These are phyloP conservation scores for Drosophila guanche DNA, from an alignment of 1,140 invertebrate genomes.

Conservation along the genomic window DNA sequence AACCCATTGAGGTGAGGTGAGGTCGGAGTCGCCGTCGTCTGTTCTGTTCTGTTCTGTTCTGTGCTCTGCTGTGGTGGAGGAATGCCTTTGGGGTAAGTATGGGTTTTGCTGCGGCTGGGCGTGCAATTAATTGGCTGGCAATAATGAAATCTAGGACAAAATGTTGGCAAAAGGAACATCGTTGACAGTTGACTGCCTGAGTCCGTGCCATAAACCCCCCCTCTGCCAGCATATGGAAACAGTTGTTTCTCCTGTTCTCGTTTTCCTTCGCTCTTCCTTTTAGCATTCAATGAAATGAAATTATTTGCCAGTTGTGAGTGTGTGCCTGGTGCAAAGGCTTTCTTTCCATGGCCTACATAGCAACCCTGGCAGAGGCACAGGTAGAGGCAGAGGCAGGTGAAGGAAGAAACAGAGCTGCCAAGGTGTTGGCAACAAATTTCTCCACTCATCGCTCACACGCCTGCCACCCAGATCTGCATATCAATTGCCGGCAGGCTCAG, in stretches of 20 bases:
- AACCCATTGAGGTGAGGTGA: slow-evolving; percentile 13
- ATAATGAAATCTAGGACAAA: slow-evolving; percentile 81
- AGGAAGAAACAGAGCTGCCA: slow-evolving; percentile 33
- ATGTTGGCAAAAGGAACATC: slow-evolving; percentile 69
- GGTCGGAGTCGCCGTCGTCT: slow-evolving; percentile 1
- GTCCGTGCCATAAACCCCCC: background rate
- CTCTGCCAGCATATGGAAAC: slow-evolving; percentile 34
- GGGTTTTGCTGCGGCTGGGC: slow-evolving; percentile 35
- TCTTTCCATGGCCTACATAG: slow-evolving; percentile 51
- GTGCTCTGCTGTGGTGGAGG: no score
- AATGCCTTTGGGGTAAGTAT: background rate
- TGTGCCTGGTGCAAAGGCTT: slow-evolving; percentile 4
- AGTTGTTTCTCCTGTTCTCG: slow-evolving; percentile 7
- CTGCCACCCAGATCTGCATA: slow-evolving; percentile 43
- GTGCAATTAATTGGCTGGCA: slow-evolving; percentile 78
- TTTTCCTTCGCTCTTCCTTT: slow-evolving; percentile 5
- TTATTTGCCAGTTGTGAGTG: slow-evolving; percentile 29
- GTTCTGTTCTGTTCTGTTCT: no score
- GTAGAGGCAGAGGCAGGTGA: background rate
- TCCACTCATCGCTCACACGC: background rate
- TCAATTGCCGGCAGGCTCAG: slow-evolving; percentile 58
- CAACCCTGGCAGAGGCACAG: slow-evolving; percentile 12
- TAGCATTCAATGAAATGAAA: slow-evolving; percentile 47
- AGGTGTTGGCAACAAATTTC: slow-evolving; percentile 29
- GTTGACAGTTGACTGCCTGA: slow-evolving; percentile 66